These are phyloP conservation scores for Ctenopoma multispine DNA, from an alignment of 2,797 vertebrate species.

Conservation along the genomic window DNA sequence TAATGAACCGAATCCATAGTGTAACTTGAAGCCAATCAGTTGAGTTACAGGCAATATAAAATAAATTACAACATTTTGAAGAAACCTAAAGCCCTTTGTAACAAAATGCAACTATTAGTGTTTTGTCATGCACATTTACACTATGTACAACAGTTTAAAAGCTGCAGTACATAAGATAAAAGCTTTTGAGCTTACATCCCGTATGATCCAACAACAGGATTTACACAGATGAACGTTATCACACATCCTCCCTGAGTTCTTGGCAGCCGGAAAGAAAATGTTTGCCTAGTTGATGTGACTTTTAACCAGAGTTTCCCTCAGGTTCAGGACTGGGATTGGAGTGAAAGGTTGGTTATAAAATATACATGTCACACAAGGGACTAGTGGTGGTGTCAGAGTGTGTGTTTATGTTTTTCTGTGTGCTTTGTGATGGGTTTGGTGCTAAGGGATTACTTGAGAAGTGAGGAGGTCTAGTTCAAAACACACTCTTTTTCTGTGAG, in stretches of 20 bases:
- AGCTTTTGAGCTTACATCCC: not conserved
- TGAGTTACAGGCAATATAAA: not conserved
- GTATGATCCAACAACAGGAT: slow-evolving; percentile 38
- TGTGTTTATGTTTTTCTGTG: slow-evolving; percentile 30
- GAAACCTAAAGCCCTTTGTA: not conserved
- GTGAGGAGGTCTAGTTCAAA: slow-evolving; percentile 43
- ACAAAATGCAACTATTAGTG: no score
- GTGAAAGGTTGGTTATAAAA: slow-evolving; percentile 84
- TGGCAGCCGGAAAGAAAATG: slow-evolving; percentile 73
- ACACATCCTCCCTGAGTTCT: slow-evolving; percentile 61
- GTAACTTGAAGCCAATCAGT: not conserved
- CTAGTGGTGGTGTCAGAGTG: slow-evolving; percentile 44
- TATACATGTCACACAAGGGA: slow-evolving; percentile 79
- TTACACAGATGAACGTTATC: slow-evolving; percentile 48
- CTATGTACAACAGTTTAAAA: not conserved
- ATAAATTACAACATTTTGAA: not conserved
- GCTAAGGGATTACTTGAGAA: slow-evolving; percentile 43
- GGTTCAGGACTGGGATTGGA: slow-evolving; percentile 71
- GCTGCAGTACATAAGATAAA: not conserved
- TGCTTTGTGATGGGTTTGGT: slow-evolving; percentile 8
- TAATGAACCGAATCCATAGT: not conserved
- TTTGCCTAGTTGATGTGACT: slow-evolving; percentile 79
- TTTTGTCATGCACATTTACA: not conserved
- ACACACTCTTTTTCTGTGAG: slow-evolving; percentile 35
- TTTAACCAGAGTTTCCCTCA: slow-evolving; percentile 73